Percentiles rank a stretch among this genome's conserved stretches.
These are phyloP conservation scores for Andrena dorsata DNA, from an alignment of 2,888 invertebrate genomes.

Conservation along the genomic window DNA sequence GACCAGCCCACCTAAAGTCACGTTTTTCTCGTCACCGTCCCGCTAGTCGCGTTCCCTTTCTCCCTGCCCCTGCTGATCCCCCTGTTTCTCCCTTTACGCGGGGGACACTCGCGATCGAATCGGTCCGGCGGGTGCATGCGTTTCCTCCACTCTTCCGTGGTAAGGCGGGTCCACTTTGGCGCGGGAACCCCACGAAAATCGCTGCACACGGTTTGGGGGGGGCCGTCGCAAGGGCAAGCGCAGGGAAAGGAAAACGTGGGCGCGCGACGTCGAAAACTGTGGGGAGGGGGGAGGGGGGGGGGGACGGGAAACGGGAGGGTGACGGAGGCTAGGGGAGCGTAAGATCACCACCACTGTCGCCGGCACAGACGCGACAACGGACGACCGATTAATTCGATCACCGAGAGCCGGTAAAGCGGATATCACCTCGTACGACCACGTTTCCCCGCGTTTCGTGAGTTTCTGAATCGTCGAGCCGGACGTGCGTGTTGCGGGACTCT, in stretches of 20 bases:
- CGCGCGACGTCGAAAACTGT: neutral
- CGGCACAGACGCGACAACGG: constrained; percentile 5
- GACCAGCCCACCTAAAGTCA: constrained; percentile 26
- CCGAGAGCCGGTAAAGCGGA: constrained; percentile 25
- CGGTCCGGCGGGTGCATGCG: neutral
- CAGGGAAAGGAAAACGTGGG: neutral
- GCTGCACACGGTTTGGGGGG: neutral
- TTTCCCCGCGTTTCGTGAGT: constrained; percentile 66
- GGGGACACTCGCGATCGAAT: neutral
- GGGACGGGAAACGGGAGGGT: neutral
- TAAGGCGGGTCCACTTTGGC: constrained; percentile 55
- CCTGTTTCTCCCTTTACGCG: neutral
- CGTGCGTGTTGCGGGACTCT: constrained; percentile 63
- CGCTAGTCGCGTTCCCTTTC: neutral
- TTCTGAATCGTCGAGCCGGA: constrained; percentile 67
- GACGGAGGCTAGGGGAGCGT: constrained; percentile 21
- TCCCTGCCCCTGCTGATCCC: neutral
- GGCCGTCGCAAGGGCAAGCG: neutral
- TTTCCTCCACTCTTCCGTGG: constrained; percentile 18
- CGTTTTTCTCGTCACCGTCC: constrained; percentile 10
- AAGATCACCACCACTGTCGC: constrained; percentile 43
- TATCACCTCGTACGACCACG: constrained; percentile 60
- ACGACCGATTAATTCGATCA: constrained; percentile 26
- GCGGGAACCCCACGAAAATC: neutral
- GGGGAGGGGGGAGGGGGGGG: too few relatives aligned